Conservation (phyloP, 2,797 vertebrate genomes). For the Poeciliopsis turneri region DNA sequence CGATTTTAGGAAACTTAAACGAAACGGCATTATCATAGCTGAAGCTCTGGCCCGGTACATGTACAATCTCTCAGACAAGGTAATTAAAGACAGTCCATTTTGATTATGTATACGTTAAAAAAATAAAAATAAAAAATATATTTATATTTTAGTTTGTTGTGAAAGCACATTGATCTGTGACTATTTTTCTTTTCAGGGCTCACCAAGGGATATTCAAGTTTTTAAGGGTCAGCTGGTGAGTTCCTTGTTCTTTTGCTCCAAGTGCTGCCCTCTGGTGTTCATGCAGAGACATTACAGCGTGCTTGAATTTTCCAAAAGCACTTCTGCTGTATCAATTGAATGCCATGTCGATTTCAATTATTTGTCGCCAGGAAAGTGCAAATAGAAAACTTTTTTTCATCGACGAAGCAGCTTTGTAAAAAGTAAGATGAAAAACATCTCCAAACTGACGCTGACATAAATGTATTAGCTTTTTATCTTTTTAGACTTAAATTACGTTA, state of each 20-base stretch:
- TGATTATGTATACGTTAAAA: neutral
- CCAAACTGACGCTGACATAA: neutral
- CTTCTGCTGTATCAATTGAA: neutral
- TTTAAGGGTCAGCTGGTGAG: constrained; percentile 84
- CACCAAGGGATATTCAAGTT: constrained; percentile 79
- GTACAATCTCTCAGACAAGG: constrained; percentile 84
- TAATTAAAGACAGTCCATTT: constrained; percentile 27
- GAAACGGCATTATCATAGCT: constrained; percentile 80
- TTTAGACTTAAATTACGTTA: neutral
- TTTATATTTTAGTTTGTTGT: neutral
- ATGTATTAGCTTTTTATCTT: constrained; percentile 1
- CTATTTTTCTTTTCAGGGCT: constrained; percentile 65
- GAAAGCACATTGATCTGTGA: neutral
- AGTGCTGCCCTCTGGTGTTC: constrained; percentile 60
- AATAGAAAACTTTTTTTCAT: neutral
- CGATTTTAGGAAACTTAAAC: constrained; percentile 81
- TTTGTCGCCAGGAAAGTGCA: neutral
- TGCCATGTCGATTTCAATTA: neutral
- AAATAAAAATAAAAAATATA: too few species aligned
- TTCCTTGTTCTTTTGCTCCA: neutral
- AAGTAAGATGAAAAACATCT: neutral
- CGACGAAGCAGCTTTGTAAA: neutral
- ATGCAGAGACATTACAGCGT: constrained; percentile 25
- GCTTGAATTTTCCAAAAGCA: neutral
- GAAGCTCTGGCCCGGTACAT: constrained; percentile 81